These are phyloP conservation scores for Rhinogobius similis DNA, from an alignment of 2,113 vertebrate genomes.

Conservation along the genomic window DNA sequence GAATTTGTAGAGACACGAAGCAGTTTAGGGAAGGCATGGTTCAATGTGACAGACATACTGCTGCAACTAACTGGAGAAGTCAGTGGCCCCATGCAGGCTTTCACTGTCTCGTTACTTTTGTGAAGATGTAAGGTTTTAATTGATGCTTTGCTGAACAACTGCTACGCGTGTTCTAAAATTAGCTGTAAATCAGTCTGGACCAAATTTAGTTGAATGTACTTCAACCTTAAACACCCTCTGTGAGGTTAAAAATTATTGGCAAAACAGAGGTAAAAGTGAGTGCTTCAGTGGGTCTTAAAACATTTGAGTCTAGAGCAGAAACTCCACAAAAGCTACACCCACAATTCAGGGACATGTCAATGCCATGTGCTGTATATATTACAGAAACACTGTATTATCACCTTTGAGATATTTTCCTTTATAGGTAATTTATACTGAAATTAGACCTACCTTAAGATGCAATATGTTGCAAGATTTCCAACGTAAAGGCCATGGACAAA, in stretches of 20 bases:
- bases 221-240: too few relatives aligned
- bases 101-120: neutral
- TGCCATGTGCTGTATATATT: too few relatives aligned
- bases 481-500: neutral
- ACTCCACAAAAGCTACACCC: too few relatives aligned
- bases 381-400: too few relatives aligned
- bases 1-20: slow-evolving; percentile 20
- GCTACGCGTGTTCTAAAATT: neutral
- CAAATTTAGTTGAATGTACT: neutral
- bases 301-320: too few relatives aligned
- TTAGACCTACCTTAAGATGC: neutral
- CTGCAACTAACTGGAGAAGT: slow-evolving; percentile 19
- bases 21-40: slow-evolving; percentile 20
- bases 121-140: neutral
- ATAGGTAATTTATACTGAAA: neutral
- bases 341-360: too few relatives aligned
- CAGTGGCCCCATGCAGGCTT: slow-evolving; percentile 8
- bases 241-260: too few relatives aligned
- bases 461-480: neutral
- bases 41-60: slow-evolving; percentile 29
- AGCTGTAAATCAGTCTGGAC: neutral
- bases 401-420: neutral
- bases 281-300: too few relatives aligned
- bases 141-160: neutral
- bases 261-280: neutral